These are phyloP conservation scores for Protaetia brevitarsis DNA, from an alignment of 1,140 invertebrate genomes.

Conservation along the genomic window DNA sequence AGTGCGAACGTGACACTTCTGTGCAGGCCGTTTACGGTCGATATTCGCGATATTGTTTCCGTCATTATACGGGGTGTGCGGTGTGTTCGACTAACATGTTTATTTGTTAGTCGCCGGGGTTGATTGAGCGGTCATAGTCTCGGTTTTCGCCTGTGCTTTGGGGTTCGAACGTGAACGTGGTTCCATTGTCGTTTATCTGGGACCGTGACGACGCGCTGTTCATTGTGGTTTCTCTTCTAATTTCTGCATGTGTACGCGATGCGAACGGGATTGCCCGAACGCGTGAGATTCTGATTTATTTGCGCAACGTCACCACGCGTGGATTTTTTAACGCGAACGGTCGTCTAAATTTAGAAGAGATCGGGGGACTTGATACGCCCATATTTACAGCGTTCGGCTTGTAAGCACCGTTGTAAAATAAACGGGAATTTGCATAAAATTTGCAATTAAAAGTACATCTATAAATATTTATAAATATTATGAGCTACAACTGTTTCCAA, in stretches of 20 bases:
- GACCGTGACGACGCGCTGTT: not conserved
- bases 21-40: not conserved
- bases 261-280: too few species aligned
- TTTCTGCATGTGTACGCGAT: too few species aligned
- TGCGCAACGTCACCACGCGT: too few species aligned
- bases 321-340: too few species aligned
- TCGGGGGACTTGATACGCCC: too few species aligned
- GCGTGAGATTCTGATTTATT: too few species aligned
- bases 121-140: constrained; percentile 28
- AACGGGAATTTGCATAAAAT: not conserved
- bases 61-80: constrained; percentile 30
- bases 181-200: constrained; percentile 1
- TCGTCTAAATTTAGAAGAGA: too few species aligned
- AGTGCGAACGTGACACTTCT: not conserved
- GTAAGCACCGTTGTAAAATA: too few species aligned
- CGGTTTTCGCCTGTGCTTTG: not conserved
- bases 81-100: constrained; percentile 29
- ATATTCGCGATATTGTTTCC: constrained; percentile 13
- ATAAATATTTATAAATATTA: constrained; percentile 4
- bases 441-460: not conserved
- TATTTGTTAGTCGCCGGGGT: constrained; percentile 25
- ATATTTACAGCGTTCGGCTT: too few species aligned
- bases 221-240: not conserved
- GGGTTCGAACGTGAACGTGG: not conserved
- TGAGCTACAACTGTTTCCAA: not conserved